A percentile compares a stretch with the other conserved stretches of the same genome.
Conservation (phyloP, 2,888 invertebrate species). For the Celastrina argiolus region DNA sequence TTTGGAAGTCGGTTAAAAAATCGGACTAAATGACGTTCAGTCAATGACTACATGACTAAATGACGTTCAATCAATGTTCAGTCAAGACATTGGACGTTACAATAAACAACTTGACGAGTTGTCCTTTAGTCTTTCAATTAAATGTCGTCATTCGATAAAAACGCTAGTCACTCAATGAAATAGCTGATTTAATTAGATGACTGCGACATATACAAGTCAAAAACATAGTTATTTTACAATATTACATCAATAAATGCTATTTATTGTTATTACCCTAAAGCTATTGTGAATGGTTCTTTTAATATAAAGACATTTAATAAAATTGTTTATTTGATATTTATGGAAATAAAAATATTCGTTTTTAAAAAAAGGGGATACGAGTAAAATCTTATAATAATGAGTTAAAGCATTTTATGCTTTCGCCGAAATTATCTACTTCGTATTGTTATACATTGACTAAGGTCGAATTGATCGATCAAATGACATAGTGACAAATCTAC, state of each 20-base stretch:
- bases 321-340: slow-evolving; percentile 47
- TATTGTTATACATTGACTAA: slow-evolving; percentile 62
- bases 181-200: too few species aligned
- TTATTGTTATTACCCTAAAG: slow-evolving; percentile 74
- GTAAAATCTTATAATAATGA: slow-evolving; percentile 53
- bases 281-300: slow-evolving; percentile 71
- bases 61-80: too few species aligned
- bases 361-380: slow-evolving; percentile 50
- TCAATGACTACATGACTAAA: too few species aligned
- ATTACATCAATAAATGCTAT: slow-evolving; percentile 66
- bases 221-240: slow-evolving; percentile 75
- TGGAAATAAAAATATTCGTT: slow-evolving; percentile 32
- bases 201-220: slow-evolving; percentile 77
- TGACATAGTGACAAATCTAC: slow-evolving; percentile 57
- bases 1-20: too few species aligned
- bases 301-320: slow-evolving; percentile 54
- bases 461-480: slow-evolving; percentile 55
- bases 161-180: too few species aligned
- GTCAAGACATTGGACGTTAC: too few species aligned
- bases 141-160: too few species aligned
- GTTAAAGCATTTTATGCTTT: slow-evolving; percentile 69
- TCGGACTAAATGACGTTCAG: too few species aligned
- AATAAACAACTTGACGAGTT: too few species aligned
- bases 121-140: too few species aligned
- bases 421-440: slow-evolving; percentile 63